Percentiles rank a stretch among this genome's conserved stretches.
These are phyloP conservation scores for Drosophila nasuta DNA, from an alignment of 1,140 invertebrate species.

Conservation along the genomic window DNA sequence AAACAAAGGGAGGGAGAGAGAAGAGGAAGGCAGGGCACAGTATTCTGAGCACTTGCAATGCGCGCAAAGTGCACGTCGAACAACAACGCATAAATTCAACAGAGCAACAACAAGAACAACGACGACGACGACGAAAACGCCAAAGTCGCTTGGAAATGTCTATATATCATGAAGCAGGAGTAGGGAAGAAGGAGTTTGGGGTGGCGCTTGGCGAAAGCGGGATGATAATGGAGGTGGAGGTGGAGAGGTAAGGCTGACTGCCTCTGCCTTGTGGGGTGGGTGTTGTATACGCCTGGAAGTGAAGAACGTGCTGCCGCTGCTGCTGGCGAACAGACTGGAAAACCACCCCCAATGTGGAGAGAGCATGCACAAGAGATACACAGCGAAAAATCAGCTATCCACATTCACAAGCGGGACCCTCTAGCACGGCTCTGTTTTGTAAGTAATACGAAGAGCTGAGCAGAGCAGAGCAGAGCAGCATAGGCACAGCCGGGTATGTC, in stretches of 20 bases:
- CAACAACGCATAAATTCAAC: slow-evolving; percentile 68
- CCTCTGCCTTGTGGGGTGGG: neutral
- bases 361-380: slow-evolving; percentile 51
- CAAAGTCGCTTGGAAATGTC: slow-evolving; percentile 72
- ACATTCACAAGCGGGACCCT: slow-evolving; percentile 45
- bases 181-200: slow-evolving; percentile 12
- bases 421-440: too few relatives aligned
- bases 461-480: too few relatives aligned
- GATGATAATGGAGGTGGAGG: neutral
- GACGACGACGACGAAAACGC: slow-evolving; percentile 20
- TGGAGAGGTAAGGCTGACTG: neutral
- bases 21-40: neutral
- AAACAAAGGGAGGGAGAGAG: too few relatives aligned
- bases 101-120: slow-evolving; percentile 26
- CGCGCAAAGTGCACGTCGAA: slow-evolving; percentile 63
- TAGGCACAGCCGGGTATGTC: neutral
- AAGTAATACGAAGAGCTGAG: slow-evolving; percentile 1
- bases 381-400: slow-evolving; percentile 64
- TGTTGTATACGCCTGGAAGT: slow-evolving; percentile 42
- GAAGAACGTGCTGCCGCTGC: slow-evolving; percentile 14
- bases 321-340: slow-evolving; percentile 32
- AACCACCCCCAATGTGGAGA: slow-evolving; percentile 57
- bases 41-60: slow-evolving; percentile 40
- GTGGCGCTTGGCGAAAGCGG: slow-evolving; percentile 3
- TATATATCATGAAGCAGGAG: slow-evolving; percentile 66